phyloP scores from a whole-genome alignment of 23 tunicate genomes.

The Halocynthia roretzi region DNA sequence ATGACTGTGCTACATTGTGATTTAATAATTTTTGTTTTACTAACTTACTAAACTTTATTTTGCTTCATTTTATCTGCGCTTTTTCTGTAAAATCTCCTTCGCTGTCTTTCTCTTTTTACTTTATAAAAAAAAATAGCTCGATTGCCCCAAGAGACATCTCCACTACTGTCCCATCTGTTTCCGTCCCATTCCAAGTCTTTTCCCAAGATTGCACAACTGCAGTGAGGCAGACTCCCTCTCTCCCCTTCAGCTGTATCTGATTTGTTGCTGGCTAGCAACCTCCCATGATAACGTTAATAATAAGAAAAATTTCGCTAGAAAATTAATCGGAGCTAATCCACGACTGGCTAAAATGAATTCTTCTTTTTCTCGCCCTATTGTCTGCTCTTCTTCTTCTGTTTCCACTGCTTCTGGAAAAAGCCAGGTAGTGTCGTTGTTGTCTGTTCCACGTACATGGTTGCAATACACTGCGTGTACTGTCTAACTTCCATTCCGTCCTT shows the following conservation, averaged over 20 bases:
- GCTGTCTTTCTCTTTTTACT: no score
- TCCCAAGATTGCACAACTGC: not conserved
- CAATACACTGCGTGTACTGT: no score
- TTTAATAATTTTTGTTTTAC: no score
- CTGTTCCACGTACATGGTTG: no score
- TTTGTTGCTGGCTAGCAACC: constrained; percentile 7
- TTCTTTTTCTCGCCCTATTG: not conserved
- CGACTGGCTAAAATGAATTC: not conserved
- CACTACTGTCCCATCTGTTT: constrained; percentile 6
- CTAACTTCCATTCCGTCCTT: no score
- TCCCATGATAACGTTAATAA: not conserved
- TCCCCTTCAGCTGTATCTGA: constrained; percentile 4
- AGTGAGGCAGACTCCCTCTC: not conserved
- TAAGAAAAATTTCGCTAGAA: constrained; percentile 2
- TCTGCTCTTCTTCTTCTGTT: not conserved
- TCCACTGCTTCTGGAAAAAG: constrained; percentile 13
- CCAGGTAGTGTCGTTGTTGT: constrained; percentile 1
- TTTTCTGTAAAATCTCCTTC: no score
- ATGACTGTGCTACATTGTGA: no score
- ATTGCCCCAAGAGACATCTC: not conserved
- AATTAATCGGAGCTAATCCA: not conserved
- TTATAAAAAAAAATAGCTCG: no score
- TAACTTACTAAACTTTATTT: no score
- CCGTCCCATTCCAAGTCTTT: not conserved
- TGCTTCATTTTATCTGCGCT: no score